Evolutionary conservation across 2,113 vertebrate species (phyloP).

Genomic region (Rutilus rutilus): DNA sequence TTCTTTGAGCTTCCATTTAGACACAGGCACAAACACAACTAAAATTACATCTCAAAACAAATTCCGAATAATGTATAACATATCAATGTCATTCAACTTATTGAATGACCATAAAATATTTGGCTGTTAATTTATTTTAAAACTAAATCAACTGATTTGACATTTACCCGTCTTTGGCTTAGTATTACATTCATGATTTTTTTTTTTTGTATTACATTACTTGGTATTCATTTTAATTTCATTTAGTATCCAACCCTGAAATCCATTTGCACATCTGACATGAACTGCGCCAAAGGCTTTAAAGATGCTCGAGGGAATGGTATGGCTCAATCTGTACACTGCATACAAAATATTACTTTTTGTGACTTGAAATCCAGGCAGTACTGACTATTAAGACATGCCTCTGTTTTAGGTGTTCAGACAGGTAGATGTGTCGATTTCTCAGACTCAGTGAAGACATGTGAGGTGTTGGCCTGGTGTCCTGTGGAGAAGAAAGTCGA

Average conservation of each 20-base stretch:
- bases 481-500: constrained; percentile 75
- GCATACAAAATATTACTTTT: not conserved
- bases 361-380: not conserved
- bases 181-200: too few species aligned
- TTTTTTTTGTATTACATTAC: not conserved
- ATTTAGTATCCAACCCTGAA: constrained; percentile 75
- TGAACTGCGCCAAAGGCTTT: constrained; percentile 69
- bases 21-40: too few species aligned
- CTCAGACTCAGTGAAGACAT: constrained; percentile 70
- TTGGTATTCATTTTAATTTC: not conserved
- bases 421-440: constrained; percentile 79
- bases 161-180: too few species aligned
- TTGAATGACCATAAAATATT: too few species aligned
- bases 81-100: too few species aligned
- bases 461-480: constrained; percentile 85
- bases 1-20: too few species aligned
- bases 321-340: constrained; percentile 56
- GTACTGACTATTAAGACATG: not conserved
- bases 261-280: constrained; percentile 66
- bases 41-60: too few species aligned
- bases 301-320: constrained; percentile 75
- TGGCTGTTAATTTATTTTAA: too few species aligned
- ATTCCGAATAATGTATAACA: not conserved
- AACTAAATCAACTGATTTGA: too few species aligned
- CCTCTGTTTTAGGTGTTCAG: constrained; percentile 71